Conservation (phyloP, 2,797 vertebrate species). For the Semotilus atromaculatus region DNA sequence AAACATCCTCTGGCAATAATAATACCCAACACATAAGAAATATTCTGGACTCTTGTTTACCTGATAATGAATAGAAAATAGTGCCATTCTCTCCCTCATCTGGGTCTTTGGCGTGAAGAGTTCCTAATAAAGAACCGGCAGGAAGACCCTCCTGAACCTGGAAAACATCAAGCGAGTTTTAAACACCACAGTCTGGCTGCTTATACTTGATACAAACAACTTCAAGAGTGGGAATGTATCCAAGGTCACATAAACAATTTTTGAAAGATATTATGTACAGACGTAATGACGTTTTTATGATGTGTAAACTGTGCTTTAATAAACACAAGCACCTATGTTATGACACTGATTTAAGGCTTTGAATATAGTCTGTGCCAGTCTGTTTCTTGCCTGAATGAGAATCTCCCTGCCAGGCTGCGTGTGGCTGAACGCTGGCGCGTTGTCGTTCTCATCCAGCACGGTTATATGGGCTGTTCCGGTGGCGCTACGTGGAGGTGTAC, state of each 20-base stretch:
- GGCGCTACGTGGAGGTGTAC: constrained; percentile 89
- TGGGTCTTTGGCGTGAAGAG: constrained; percentile 89
- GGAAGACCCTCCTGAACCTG: constrained; percentile 90
- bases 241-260: constrained; percentile 23
- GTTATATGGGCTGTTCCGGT: constrained; percentile 90
- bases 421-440: constrained; percentile 86
- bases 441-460: constrained; percentile 94
- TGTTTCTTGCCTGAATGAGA: constrained; percentile 83
- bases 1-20: background rate
- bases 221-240: constrained; percentile 17
- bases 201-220: constrained; percentile 32
- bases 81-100: constrained; percentile 97
- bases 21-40: background rate
- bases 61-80: constrained; percentile 86
- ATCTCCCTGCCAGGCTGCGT: constrained; percentile 83
- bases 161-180: constrained; percentile 49
- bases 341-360: constrained; percentile 20
- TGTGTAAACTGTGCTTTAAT: constrained; percentile 38
- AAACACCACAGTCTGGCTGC: constrained; percentile 23
- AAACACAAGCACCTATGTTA: constrained; percentile 26
- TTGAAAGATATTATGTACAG: constrained; percentile 26
- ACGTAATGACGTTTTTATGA: constrained; percentile 43
- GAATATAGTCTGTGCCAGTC: background rate
- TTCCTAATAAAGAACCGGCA: constrained; percentile 85
- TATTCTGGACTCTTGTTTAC: constrained; percentile 67